Conservation (phyloP, 2,113 vertebrate species). For the Catagonus wagneri region DNA sequence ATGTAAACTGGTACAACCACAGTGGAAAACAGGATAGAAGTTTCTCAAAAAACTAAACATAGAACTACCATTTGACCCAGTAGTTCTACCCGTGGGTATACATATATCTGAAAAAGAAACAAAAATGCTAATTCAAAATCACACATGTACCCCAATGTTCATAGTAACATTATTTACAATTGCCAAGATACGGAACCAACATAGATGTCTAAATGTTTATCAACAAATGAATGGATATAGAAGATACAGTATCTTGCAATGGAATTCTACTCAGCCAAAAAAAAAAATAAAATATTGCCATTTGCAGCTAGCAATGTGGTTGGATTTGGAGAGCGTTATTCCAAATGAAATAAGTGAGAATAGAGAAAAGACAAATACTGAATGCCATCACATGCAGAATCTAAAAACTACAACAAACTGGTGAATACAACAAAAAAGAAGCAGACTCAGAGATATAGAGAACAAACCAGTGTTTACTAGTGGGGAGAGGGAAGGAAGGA, state of each 20-base stretch:
- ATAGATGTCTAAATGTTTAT: neutral
- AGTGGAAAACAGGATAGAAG: neutral
- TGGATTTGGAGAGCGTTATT: neutral
- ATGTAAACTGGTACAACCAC: neutral
- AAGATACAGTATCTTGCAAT: neutral
- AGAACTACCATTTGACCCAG: neutral
- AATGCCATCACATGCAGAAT: neutral
- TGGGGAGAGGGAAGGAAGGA: neutral
- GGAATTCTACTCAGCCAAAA: neutral
- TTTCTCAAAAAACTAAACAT: neutral
- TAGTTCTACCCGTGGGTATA: neutral
- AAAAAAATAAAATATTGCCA: neutral
- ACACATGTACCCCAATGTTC: neutral
- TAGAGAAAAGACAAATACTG: neutral
- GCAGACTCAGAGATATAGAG: neutral
- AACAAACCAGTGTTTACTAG: neutral
- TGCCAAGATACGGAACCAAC: neutral
- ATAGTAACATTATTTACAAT: neutral
- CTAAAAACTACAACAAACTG: neutral
- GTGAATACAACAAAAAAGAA: neutral
- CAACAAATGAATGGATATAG: neutral
- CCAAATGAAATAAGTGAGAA: neutral
- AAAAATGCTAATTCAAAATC: neutral
- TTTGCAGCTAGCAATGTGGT: neutral
- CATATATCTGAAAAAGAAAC: neutral